Percentiles rank a stretch among this genome's conserved stretches.
phyloP scores from a whole-genome alignment of 2,113 vertebrate species.

The Brachyhypopomus occidentalis region DNA sequence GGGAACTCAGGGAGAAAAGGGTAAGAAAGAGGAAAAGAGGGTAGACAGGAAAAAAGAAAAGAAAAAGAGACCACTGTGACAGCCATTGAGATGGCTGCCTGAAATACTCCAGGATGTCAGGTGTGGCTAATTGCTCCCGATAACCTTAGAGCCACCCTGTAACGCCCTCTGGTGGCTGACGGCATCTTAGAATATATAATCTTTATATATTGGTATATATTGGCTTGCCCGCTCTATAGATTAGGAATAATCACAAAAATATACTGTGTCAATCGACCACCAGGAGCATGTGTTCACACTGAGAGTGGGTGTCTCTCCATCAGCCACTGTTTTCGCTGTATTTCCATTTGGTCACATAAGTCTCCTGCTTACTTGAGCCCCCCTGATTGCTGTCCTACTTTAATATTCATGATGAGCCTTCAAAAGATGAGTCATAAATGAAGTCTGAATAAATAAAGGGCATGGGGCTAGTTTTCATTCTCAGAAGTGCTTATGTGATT shows the following conservation, averaged over 20 bases:
- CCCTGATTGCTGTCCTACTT: slow-evolving; percentile 24
- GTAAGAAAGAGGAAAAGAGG: no score
- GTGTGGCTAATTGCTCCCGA: no score
- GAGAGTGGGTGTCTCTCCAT: background rate
- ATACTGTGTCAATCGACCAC: background rate
- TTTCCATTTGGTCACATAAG: background rate
- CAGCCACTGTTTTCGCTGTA: background rate
- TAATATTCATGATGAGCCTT: slow-evolving; percentile 22
- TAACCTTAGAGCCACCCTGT: no score
- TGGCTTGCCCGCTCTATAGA: background rate
- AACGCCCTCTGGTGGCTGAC: no score
- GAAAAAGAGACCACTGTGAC: no score
- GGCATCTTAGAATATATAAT: no score
- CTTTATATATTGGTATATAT: no score
- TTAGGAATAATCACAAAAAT: background rate
- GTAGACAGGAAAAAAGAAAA: no score
- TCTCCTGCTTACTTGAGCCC: slow-evolving; percentile 7
- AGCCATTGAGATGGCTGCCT: no score
- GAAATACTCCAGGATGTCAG: no score
- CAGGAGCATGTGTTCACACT: background rate
- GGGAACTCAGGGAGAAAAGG: no score
- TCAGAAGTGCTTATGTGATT: slow-evolving; percentile 22
- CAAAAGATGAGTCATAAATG: slow-evolving; percentile 28
- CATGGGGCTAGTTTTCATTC: slow-evolving; percentile 12
- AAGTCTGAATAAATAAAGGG: slow-evolving; percentile 38